Evolutionary conservation across 2,113 vertebrate species (phyloP).

Genomic region (Podiceps cristatus): DNA sequence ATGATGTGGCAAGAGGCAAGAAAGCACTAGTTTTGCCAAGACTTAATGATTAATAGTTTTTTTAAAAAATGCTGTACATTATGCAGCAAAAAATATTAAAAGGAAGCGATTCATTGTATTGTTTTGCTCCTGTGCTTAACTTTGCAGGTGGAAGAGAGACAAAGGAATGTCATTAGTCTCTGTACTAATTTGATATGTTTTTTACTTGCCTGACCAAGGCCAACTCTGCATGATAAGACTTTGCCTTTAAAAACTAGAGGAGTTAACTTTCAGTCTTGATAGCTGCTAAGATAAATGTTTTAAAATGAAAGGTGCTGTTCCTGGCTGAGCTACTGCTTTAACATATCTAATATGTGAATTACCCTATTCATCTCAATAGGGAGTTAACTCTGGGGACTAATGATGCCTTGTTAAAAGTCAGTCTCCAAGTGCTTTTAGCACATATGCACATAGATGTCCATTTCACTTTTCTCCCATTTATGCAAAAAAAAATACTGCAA

Average conservation of each 20-base stretch:
- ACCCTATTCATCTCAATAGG: background rate
- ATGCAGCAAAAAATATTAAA: background rate
- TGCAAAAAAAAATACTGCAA: background rate
- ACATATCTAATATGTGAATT: background rate
- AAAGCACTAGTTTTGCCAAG: background rate
- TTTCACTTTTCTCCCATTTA: background rate
- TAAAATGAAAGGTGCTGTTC: background rate
- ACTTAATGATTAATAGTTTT: background rate
- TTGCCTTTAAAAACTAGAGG: background rate
- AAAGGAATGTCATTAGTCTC: background rate
- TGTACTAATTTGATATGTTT: background rate
- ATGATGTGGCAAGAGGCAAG: background rate
- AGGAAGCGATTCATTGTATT: background rate
- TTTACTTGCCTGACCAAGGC: background rate
- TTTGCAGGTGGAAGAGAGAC: background rate
- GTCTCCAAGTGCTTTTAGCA: background rate
- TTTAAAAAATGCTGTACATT: background rate
- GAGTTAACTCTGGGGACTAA: background rate
- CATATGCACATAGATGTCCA: background rate
- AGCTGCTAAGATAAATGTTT: background rate
- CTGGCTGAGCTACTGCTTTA: background rate
- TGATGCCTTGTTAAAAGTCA: background rate
- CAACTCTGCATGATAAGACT: background rate
- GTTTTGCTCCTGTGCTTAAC: background rate
- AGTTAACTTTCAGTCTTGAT: background rate